Conservation (phyloP, 2,113 vertebrate genomes). For the Cebus imitator region DNA sequence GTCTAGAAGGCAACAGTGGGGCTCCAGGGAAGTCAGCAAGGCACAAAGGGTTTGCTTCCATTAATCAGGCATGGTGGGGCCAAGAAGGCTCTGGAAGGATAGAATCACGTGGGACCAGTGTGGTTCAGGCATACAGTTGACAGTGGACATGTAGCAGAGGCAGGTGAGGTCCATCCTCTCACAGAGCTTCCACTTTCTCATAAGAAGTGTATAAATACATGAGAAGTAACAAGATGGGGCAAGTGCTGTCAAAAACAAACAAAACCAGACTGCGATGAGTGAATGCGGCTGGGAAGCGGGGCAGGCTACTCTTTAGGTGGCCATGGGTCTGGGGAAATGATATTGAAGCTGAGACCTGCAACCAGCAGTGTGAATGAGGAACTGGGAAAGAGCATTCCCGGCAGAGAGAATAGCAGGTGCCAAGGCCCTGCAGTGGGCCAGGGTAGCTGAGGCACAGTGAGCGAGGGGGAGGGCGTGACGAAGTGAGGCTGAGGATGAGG, state of each 20-base stretch:
- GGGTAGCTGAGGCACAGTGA: neutral
- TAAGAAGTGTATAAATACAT: neutral
- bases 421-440: neutral
- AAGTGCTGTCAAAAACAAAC: neutral
- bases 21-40: neutral
- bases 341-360: neutral
- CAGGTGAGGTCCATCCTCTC: accelerated
- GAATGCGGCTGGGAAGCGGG: neutral
- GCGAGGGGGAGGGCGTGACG: neutral
- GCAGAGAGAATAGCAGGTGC: neutral
- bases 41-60: neutral
- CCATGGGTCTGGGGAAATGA: accelerated
- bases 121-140: neutral
- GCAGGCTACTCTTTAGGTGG: neutral
- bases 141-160: neutral
- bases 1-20: neutral
- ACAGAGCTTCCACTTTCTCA: neutral
- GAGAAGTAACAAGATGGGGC: too few relatives aligned
- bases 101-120: neutral
- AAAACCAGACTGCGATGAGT: neutral
- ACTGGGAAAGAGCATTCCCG: neutral
- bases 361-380: neutral
- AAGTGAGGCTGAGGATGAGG: neutral
- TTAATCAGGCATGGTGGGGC: neutral
- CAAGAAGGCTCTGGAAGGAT: neutral